Percentiles rank a stretch among this genome's conserved stretches.
phyloP scores from a whole-genome alignment of 2,888 invertebrate genomes.

The Hirtodrosophila histrioides region DNA sequence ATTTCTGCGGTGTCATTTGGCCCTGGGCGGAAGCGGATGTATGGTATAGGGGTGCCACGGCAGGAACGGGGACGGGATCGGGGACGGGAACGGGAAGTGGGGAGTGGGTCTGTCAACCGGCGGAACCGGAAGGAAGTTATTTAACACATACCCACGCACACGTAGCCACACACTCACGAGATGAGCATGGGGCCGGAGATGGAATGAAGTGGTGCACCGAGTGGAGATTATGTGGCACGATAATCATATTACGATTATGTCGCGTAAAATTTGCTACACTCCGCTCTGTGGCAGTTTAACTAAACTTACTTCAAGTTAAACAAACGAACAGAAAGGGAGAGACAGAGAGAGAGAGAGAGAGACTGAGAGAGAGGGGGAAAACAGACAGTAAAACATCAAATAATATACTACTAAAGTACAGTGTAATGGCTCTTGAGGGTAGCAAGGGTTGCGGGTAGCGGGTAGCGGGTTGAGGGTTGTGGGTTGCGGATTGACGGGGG shows the following conservation, averaged over 20 bases:
- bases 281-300: slow-evolving; percentile 38
- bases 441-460: slow-evolving; percentile 13
- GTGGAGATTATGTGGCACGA: slow-evolving; percentile 69
- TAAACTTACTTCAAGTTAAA: slow-evolving; percentile 30
- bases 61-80: not conserved
- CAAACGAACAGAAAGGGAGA: slow-evolving; percentile 14
- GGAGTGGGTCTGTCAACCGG: slow-evolving; percentile 46
- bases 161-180: slow-evolving; percentile 2
- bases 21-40: slow-evolving; percentile 65
- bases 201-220: slow-evolving; percentile 17
- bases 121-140: slow-evolving; percentile 72
- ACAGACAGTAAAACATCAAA: slow-evolving; percentile 43
- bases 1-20: slow-evolving; percentile 76
- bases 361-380: not conserved
- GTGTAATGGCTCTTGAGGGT: slow-evolving; percentile 1
- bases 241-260: slow-evolving; percentile 79
- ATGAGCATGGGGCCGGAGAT: not conserved
- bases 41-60: slow-evolving; percentile 11
- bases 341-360: not conserved
- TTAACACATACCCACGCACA: slow-evolving; percentile 60
- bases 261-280: slow-evolving; percentile 70
- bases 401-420: slow-evolving; percentile 29
- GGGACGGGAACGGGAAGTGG: slow-evolving; percentile 1
- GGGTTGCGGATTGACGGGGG: too few relatives aligned
- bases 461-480: too few relatives aligned